phyloP scores from a whole-genome alignment of 2,888 invertebrate species.

The Chironomus tentans region DNA sequence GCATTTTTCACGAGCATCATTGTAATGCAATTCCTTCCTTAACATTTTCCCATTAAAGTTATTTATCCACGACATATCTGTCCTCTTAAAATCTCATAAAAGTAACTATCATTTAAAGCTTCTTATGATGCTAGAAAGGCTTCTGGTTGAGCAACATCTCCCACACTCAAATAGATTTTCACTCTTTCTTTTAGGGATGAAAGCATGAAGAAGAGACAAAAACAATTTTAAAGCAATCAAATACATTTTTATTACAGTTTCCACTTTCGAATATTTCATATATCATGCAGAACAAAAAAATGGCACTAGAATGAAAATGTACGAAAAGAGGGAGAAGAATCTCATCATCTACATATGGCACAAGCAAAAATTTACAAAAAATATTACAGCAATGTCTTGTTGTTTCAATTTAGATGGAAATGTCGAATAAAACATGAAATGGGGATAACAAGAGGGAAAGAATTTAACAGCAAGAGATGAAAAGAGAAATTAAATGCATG shows the following conservation, averaged over 20 bases:
- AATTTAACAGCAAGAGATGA: background rate
- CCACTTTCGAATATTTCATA: background rate
- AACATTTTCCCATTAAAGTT: too few relatives aligned
- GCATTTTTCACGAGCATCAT: too few relatives aligned
- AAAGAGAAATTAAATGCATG: too few relatives aligned
- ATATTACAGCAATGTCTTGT: background rate
- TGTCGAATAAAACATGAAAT: background rate
- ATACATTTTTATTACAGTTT: background rate
- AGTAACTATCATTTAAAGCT: too few relatives aligned
- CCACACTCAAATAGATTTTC: too few relatives aligned
- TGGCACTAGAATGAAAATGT: background rate
- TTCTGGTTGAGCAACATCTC: too few relatives aligned
- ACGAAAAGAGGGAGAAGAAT: background rate
- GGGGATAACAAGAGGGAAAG: background rate
- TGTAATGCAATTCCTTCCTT: too few relatives aligned
- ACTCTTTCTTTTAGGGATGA: too few relatives aligned
- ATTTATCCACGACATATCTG: too few relatives aligned
- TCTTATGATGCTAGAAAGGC: too few relatives aligned
- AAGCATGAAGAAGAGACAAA: background rate
- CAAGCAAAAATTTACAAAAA: background rate
- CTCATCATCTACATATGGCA: conserved; percentile 12
- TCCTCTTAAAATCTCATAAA: too few relatives aligned
- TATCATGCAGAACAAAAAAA: background rate
- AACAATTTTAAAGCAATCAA: background rate
- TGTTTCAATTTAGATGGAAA: background rate